Evolutionary conservation across 2,888 invertebrate genomes (phyloP), one percentile per base, ranked within the genome.

Genomic region (Idaea aversata): DNA sequence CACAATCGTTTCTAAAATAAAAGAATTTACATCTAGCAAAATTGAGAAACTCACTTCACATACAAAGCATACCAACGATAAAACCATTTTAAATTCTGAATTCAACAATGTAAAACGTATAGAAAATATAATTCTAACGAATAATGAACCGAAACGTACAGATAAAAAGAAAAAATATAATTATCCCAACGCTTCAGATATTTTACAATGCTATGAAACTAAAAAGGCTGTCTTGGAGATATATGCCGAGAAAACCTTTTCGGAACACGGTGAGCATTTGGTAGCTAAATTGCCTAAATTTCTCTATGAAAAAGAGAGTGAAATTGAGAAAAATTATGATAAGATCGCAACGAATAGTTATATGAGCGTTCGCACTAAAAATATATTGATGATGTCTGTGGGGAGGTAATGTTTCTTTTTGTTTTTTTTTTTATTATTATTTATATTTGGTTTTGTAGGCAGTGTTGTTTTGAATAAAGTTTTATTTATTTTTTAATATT

Each of bases 141-240:
- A 59, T 13, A 6, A 65, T 34, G 63, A 34, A 68, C 13, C 61
- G 59, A 69, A 63, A 47, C 6, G 62, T 61, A 64, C 59, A 66
- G 65, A 25, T 64, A 63, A 36, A 64, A 13, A 64, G 62, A 5
- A 68, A 66, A 59, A 69, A 61, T n/a, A 65, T 16, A 15, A 63
- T 5, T 15, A 61, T 57, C 34, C 67, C 3, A 70, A 70, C 16
- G 72, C 78, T 0, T 71, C 83, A 3, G 84, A 91, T 65, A 75
- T 90, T 25, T 73, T 91, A 62, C 91, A 92, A 66, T 83, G 85
- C 13, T 83, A 88, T 35, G 89, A 86, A 73, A 84, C 85, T 0
- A 92, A 92, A 61, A 91, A 85, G 67, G 91, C 91, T 0, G 91
- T 91, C 58, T 76, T 92, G 47, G 84, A 90, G 61, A 87, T 92